phyloP scores from a whole-genome alignment of 2,888 invertebrate species.

The Orthosia gothica region DNA sequence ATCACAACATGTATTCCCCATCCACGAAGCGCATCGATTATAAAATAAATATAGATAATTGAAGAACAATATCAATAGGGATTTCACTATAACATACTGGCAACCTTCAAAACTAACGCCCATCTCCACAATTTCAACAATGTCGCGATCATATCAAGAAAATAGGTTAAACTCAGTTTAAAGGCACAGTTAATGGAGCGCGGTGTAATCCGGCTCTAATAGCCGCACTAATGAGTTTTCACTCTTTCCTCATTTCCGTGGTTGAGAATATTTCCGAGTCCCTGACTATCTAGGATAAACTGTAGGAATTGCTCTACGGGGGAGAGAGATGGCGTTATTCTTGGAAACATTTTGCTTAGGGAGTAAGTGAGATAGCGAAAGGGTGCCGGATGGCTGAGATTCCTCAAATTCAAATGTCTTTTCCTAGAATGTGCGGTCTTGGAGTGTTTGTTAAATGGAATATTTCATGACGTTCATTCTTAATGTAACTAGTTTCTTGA shows the following conservation, averaged over 20 bases:
- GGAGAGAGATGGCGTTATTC: constrained; percentile 33
- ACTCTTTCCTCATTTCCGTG: constrained; percentile 65
- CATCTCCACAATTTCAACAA: constrained; percentile 36
- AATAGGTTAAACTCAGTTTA: constrained; percentile 65
- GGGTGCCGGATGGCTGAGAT: constrained; percentile 45
- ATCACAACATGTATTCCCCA: not conserved
- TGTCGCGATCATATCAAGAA: constrained; percentile 60
- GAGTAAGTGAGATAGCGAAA: constrained; percentile 38
- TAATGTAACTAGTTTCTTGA: constrained; percentile 37
- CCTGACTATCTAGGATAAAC: constrained; percentile 49
- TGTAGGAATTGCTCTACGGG: constrained; percentile 37
- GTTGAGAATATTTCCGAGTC: constrained; percentile 51
- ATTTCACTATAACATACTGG: not conserved
- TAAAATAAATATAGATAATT: not conserved
- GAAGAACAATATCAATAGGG: not conserved
- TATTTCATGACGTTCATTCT: constrained; percentile 45
- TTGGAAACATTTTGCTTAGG: constrained; percentile 19
- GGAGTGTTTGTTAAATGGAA: constrained; percentile 52
- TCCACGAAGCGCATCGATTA: not conserved
- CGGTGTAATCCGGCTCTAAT: constrained; percentile 62
- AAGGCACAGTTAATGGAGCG: constrained; percentile 59
- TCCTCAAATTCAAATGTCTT: constrained; percentile 57
- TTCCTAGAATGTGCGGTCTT: constrained; percentile 43
- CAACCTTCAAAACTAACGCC: constrained; percentile 27
- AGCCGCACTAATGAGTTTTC: constrained; percentile 67